Percentiles rank a stretch among this genome's conserved stretches.
Conservation (phyloP, 2,888 invertebrate genomes). For the Ochropacha duplaris region DNA sequence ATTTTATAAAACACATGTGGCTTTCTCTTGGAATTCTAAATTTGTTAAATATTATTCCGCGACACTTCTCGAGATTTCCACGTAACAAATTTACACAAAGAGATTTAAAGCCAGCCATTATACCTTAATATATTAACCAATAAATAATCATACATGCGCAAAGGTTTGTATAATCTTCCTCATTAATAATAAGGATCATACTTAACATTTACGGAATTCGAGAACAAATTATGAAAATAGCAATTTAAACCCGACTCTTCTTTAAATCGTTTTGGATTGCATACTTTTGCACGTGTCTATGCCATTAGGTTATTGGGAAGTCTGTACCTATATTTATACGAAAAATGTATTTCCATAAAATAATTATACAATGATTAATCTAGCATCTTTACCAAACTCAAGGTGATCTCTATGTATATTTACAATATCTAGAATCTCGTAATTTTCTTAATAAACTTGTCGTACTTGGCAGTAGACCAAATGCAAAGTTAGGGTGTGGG, state of each 20-base stretch:
- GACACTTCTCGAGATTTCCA: conserved; percentile 24
- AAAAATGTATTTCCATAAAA: conserved; percentile 17
- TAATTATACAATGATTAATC: conserved; percentile 26
- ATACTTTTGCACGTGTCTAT: no score
- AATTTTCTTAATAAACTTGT: conserved; percentile 26
- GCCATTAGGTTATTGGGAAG: no score
- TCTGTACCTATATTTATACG: no score
- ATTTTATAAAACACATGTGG: conserved; percentile 12
- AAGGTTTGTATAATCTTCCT: conserved; percentile 27
- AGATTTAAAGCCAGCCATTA: conserved; percentile 25
- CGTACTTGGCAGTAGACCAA: conserved; percentile 41
- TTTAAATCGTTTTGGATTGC: no score
- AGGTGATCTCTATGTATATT: conserved; percentile 21
- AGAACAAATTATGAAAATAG: conserved; percentile 40
- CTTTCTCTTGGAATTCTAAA: conserved; percentile 20
- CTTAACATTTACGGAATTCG: conserved; percentile 4
- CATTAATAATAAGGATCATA: conserved; percentile 18
- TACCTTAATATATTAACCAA: conserved; percentile 30
- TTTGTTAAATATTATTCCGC: conserved; percentile 22
- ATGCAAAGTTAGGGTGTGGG: conserved; percentile 14
- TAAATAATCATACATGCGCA: conserved; percentile 22
- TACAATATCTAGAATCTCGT: conserved; percentile 23
- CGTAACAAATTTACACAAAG: conserved; percentile 26
- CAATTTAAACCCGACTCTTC: no score
- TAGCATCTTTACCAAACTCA: conserved; percentile 26